phyloP scores from a whole-genome alignment of 2,797 vertebrate species.

The Hylomyscus alleni region DNA sequence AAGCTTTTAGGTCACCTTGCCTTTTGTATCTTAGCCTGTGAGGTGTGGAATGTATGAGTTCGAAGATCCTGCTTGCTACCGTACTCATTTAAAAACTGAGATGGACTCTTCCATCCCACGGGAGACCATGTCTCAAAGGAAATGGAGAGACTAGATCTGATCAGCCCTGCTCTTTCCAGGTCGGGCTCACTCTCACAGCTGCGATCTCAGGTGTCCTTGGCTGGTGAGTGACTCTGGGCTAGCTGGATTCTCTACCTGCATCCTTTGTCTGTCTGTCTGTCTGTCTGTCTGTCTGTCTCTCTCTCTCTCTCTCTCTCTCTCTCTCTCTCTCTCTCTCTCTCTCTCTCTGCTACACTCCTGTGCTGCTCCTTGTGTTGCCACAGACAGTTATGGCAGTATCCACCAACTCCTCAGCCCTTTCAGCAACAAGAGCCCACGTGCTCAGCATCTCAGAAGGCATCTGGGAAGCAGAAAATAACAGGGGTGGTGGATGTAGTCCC shows the following conservation, averaged over 20 bases:
- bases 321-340: not conserved
- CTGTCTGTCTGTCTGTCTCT: too few relatives aligned
- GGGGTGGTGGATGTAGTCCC: not conserved
- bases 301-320: too few relatives aligned
- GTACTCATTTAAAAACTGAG: not conserved
- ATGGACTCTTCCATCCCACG: not conserved
- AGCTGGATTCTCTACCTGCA: not conserved
- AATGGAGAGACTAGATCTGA: not conserved
- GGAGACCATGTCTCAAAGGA: not conserved
- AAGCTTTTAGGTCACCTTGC: not conserved
- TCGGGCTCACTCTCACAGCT: not conserved
- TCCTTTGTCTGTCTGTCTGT: too few relatives aligned
- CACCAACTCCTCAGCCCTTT: not conserved
- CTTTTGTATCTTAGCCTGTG: not conserved
- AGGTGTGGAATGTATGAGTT: not conserved
- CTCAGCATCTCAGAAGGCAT: not conserved
- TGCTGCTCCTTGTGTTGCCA: not conserved
- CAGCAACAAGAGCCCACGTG: not conserved
- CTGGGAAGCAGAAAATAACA: not conserved
- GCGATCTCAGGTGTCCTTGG: too few relatives aligned
- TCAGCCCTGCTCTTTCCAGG: not conserved
- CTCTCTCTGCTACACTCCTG: not conserved
- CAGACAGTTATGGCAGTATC: not conserved
- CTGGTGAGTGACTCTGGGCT: not conserved
- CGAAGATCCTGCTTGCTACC: not conserved